Percentiles rank a stretch among this genome's conserved stretches.
phyloP scores from a whole-genome alignment of 92 coral and sea anemone genomes.

The Heteractis magnifica region DNA sequence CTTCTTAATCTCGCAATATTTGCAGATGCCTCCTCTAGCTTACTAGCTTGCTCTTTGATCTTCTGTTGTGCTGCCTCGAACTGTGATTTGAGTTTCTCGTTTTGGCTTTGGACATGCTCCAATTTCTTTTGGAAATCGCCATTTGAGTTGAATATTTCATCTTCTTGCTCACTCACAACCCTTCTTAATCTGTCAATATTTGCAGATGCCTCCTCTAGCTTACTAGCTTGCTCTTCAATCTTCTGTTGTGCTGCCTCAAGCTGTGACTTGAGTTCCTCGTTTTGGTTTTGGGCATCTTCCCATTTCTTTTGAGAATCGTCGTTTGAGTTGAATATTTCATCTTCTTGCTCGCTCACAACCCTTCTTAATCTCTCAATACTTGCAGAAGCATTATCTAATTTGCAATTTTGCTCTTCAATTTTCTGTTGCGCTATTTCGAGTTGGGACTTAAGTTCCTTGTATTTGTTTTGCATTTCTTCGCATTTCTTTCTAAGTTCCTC shows the following conservation, averaged over 20 bases:
- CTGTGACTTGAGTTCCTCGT: background rate
- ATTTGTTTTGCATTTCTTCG: background rate
- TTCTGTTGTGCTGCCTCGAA: background rate
- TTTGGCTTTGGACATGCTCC: background rate
- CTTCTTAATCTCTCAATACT: constrained; percentile 1
- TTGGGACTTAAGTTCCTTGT: background rate
- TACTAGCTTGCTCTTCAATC: background rate
- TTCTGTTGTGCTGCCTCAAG: background rate
- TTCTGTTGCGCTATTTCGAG: constrained; percentile 5
- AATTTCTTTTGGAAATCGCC: background rate
- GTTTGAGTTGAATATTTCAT: background rate
- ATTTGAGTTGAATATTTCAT: background rate
- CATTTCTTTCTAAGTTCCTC: background rate
- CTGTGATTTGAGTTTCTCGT: background rate
- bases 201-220: background rate
- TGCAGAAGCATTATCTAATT: constrained; percentile 5
- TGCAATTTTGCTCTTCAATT: constrained; percentile 11
- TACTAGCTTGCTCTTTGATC: background rate
- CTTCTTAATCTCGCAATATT: background rate
- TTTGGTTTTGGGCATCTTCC: background rate
- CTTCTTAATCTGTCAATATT: background rate
- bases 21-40: background rate
- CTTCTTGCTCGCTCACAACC: constrained; percentile 30
- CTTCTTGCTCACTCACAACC: background rate
- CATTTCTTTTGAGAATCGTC: background rate